Base-by-base conservation (phyloP, 2,113 vertebrate species). In the Mobula birostris region DNA sequence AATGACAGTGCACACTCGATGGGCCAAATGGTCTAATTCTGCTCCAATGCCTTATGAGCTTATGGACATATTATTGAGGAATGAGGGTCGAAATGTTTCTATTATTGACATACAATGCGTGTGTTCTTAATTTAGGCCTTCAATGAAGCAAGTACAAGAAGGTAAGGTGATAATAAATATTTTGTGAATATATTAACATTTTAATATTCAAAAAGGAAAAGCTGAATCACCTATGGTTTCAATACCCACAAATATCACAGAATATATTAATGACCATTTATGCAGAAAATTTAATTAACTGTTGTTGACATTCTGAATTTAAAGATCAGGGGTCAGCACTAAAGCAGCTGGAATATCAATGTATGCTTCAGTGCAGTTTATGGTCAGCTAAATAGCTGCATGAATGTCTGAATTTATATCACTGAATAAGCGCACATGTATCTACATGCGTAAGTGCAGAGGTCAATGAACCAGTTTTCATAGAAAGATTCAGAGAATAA, bases 291-390 rank as follows among this genome's bases (percentile, higher is more conserved):
- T 27, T 48, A 74, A 93, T 76, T 72, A 93, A 93, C 36, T 36
- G 90, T 11, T 93, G 36, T 56, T 76, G 91, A 93, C 74, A 74
- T 93, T 27, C 91, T 76, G 61, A 68, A 68, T 32, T 74, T 74
- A 29, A 93, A 93, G 70, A 76, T 93, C 24, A 74, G 70, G 48
- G 91, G 70, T 93, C 74, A 93, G 91, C 24, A 74, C 48, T 76
- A 36, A 93, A 56, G 7, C 91, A 93, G 40, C 70, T 93, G 91
- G 91, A 93, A 93, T 93, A 72, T 74, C 40, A 74, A 36, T 56
- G 36, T 93, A 29, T 93, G 91, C 91, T 74, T 74, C 91, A 76
- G 68, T 93, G 32, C 68, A 56, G 21, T 93, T 93, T 93, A 93
- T 74, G 70, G 68, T 93, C 70, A 92, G 66, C 19, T n/a, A 63